These are phyloP conservation scores for Sipha flava DNA, from an alignment of 1,140 invertebrate genomes.

Conservation along the genomic window DNA sequence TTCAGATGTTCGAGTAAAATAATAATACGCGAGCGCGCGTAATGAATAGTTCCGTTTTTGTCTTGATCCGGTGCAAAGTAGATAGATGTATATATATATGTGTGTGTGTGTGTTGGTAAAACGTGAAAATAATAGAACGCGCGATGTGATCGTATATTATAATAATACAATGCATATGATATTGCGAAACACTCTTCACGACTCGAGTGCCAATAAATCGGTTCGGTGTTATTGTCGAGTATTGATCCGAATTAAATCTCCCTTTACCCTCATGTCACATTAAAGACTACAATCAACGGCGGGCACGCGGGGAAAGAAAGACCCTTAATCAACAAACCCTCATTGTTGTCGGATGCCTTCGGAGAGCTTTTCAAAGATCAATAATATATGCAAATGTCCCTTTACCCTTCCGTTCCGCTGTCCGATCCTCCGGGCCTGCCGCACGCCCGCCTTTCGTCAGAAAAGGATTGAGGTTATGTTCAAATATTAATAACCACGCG, in stretches of 20 bases:
- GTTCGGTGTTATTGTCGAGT: slow-evolving; percentile 21
- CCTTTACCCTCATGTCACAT: slow-evolving; percentile 27
- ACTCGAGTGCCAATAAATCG: slow-evolving; percentile 1
- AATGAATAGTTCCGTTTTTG: not conserved
- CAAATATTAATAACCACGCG: slow-evolving; percentile 30
- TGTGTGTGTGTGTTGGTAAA: too few species aligned
- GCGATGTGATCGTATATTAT: not conserved
- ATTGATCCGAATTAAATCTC: slow-evolving; percentile 28
- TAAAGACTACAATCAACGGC: slow-evolving; percentile 27
- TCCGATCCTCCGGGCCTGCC: not conserved
- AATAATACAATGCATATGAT: not conserved
- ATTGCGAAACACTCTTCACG: not conserved
- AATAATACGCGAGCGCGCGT: not conserved
- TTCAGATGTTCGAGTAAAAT: not conserved
- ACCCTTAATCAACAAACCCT: slow-evolving; percentile 33
- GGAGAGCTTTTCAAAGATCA: slow-evolving; percentile 32
- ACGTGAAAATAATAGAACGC: not conserved
- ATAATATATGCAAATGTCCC: slow-evolving; percentile 32
- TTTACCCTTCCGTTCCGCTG: not conserved
- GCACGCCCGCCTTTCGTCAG: not conserved
- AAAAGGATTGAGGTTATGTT: slow-evolving; percentile 32
- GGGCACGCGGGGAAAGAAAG: slow-evolving; percentile 11
- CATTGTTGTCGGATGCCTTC: slow-evolving; percentile 31
- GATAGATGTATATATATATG: too few species aligned
- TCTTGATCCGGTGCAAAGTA: too few species aligned